Evolutionary conservation across 2,888 invertebrate genomes (phyloP), one percentile per base, ranked within the genome.

Genomic region (Andrena flavipes): DNA sequence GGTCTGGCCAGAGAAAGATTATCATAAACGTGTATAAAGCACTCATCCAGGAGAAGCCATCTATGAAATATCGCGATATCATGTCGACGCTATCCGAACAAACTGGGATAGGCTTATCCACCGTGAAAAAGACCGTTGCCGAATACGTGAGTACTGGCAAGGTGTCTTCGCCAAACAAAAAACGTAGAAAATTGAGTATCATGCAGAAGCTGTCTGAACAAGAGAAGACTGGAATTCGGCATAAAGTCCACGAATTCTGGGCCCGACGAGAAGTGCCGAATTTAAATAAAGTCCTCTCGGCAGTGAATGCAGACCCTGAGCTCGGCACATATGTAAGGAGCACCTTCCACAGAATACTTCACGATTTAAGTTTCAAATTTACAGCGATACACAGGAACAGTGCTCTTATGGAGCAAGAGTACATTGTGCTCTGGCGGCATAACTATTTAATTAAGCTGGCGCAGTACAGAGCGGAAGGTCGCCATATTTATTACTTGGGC

Each of bases 401-500:
- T 10, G 48, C 48, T 6, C 65, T 65, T 8, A 67, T 54, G 20
- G 69, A 69, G 7, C 54, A 13, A 69, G 54, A 65, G 2, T 23
- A 65, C 48, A 42, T 65, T 16, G 48, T 65, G 10, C 23, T 65
- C 20, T 65, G 65, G 69, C 33, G 69, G 2, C 20, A 56, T 23
- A 69, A 69, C 5, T 69, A 54, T 48, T 26, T 69, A 35, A 54
- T 30, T 4, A 56, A 13, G 29, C 33, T 69, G 1, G 26, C 54
- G 3, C 54, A 56, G 26, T 69, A 69, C 23, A 30, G 54, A 56
- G 33, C 26, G 30, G 56, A 69, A 6, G 69, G 54, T 56, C 68
- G 68, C 5, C 68, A 67, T 30, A 67, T 67, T 67, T 67, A 67
- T 20, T 67, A 67, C 4, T 20, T 51, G n/a, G 67, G 49, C 1